Evolutionary conservation across 2,888 invertebrate species (phyloP).

Genomic region (Hirtodrosophila trivittata): DNA sequence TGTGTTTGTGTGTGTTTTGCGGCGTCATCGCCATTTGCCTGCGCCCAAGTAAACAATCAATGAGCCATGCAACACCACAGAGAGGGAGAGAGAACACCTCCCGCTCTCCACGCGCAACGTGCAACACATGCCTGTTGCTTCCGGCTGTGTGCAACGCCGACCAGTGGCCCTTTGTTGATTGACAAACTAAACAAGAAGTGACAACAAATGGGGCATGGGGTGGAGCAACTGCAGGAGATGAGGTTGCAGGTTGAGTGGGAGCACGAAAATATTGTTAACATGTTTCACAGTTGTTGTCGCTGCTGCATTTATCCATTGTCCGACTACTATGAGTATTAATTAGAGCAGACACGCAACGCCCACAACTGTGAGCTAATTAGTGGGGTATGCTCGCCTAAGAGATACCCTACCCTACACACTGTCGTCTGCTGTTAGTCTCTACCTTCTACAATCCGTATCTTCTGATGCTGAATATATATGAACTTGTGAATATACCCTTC

Average conservation of each 20-base stretch:
- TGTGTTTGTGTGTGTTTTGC: constrained; percentile 7
- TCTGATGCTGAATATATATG: too few species aligned
- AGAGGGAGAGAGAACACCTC: too few species aligned
- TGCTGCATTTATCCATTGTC: constrained; percentile 40
- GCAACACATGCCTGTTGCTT: constrained; percentile 51
- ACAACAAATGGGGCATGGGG: neutral
- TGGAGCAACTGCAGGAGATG: constrained; percentile 2
- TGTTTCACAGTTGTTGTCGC: constrained; percentile 25
- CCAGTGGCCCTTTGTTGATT: constrained; percentile 5
- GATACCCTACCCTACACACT: too few species aligned
- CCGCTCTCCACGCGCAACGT: neutral
- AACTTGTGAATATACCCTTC: too few species aligned
- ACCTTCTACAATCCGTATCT: too few species aligned
- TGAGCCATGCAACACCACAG: constrained; percentile 52
- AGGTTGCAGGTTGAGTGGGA: constrained; percentile 13
- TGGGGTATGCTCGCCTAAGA: too few species aligned
- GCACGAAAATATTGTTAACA: constrained; percentile 55
- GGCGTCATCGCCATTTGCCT: constrained; percentile 48
- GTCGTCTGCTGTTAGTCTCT: too few species aligned
- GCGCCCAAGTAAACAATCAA: constrained; percentile 63
- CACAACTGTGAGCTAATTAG: constrained; percentile 35
- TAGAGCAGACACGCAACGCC: constrained; percentile 53
- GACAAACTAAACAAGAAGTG: constrained; percentile 31
- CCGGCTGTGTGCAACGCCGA: constrained; percentile 32
- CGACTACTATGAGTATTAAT: constrained; percentile 48